Evolutionary conservation across 2,888 invertebrate species (phyloP), one percentile per base, ranked within the genome.

Genomic region (Apantesis nais): DNA sequence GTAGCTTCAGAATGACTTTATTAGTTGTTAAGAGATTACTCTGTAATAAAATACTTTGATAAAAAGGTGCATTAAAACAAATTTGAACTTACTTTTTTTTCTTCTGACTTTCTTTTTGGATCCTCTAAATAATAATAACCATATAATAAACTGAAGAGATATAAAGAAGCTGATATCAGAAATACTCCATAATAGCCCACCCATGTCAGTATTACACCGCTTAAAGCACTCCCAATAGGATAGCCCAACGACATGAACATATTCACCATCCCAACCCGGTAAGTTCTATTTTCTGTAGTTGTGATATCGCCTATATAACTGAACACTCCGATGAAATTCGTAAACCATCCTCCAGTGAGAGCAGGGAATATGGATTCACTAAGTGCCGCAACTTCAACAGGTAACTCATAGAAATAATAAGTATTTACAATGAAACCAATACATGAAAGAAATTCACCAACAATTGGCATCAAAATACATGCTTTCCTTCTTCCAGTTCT

Each of bases 261-360:
- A 89, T 98, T 99, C 67, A 98, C 97, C 68, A 98, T 96, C 11
- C 98, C 98, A 58, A 99, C 97, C 80, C 98, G 95, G 31, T 98
- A 94, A 0, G 98, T 98, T 79, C 98, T 96, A 67, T 97, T 97
- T 86, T 98, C 97, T 67, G 96, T 96, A 0, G 97, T 97, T 1
- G 98, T 98, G 22, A 98, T 97, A 85, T 98, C 98, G 58, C 97
- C 97, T 66, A 98, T 97, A 88, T 98, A 98, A 90, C 98, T 98
- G 91, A 98, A 97, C 67, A 98, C 97, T 22, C 98, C 98, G 95
- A 98, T 97, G 82, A 98, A 97, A 96, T 98, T 98, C 25, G 97
- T 97, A 87, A 97, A 98, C 98, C 98, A 98, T 8, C 98, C 98
- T 16, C 98, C 97, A 1, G 97, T 97, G 2, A 98, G 90, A 0